Evolutionary conservation across 2,797 vertebrate species (phyloP).

Genomic region (Avahi laniger): DNA sequence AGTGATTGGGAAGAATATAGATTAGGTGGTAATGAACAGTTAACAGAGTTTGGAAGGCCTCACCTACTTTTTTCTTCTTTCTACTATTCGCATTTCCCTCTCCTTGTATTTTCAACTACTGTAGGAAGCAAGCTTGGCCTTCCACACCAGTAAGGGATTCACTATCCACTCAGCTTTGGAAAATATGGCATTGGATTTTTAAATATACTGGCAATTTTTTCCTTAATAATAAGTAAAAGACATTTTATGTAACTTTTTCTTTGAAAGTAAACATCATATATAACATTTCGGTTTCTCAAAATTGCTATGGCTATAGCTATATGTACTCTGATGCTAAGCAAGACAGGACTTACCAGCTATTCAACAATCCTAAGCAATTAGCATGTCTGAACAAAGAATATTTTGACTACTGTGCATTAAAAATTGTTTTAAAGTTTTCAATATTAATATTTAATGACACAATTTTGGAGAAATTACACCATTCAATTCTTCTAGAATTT

Average conservation of each 20-base stretch:
- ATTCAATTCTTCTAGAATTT: neutral
- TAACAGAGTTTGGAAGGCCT: neutral
- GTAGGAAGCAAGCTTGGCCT: neutral
- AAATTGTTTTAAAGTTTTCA: neutral
- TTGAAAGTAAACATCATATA: neutral
- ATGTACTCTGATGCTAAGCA: neutral
- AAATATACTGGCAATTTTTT: neutral
- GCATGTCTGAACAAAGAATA: conserved; percentile 15
- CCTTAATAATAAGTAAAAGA: neutral
- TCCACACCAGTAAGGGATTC: neutral
- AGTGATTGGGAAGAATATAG: neutral
- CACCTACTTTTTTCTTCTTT: neutral
- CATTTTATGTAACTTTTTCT: neutral
- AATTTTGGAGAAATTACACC: neutral
- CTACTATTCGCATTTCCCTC: neutral
- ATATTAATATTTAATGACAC: neutral
- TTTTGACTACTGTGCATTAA: neutral
- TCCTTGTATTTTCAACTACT: neutral
- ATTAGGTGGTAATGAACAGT: neutral
- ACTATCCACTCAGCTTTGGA: neutral
- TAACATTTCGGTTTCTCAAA: neutral
- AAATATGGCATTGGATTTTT: neutral
- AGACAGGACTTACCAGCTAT: neutral
- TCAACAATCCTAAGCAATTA: neutral
- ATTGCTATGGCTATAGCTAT: neutral